Base-by-base conservation (phyloP, 1,140 invertebrate species). In the Sitophilus oryzae region DNA sequence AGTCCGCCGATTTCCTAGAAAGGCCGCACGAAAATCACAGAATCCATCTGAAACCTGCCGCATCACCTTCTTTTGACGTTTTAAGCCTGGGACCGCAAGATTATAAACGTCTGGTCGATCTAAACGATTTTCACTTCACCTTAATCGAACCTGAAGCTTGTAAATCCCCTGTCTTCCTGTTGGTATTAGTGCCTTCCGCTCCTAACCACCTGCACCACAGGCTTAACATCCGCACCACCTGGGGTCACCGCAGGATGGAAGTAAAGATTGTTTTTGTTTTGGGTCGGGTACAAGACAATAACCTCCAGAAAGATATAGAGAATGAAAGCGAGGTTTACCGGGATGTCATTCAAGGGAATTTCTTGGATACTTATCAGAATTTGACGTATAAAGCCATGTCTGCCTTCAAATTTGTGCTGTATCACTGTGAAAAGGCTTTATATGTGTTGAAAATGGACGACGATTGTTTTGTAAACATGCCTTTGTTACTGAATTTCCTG, bases 331-430 rank as follows among this genome's bases (percentile, higher is more conserved):
- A 65, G 1, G 58, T 60, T 0, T 78, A 82, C 64, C 72, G 76
- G 14, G 90, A 93, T 67, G 76, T 92, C 48, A 78, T 92, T 15
- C 86, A 89, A 53, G 88, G 86, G 20, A 82, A 81, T 60, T 91
- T 91, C 69, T 47, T 76, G 3, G 89, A 93, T 73, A 77, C 77
- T 20, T 93, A 93, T 66, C 77, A 82, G 52, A 93, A 93, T 72
- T 79, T 93, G 72, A 91, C 89, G 1, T 89, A 90, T 65, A 93
- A 93, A 71, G 87, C 90, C 71, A 81, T 87, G 2, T 86, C 88
- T 80, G 83, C 79, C 1, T 76, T 92, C 9, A 88, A 88, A 68
- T 93, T 88, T 84, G 79, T 83, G 38, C 75, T 79, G 4, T 81
- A 83, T 64, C 78, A 83, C 70, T 85, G 83, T 72, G 70, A 75